Evolutionary conservation across 2,888 invertebrate species (phyloP).

Genomic region (Eucera pruinosa): DNA sequence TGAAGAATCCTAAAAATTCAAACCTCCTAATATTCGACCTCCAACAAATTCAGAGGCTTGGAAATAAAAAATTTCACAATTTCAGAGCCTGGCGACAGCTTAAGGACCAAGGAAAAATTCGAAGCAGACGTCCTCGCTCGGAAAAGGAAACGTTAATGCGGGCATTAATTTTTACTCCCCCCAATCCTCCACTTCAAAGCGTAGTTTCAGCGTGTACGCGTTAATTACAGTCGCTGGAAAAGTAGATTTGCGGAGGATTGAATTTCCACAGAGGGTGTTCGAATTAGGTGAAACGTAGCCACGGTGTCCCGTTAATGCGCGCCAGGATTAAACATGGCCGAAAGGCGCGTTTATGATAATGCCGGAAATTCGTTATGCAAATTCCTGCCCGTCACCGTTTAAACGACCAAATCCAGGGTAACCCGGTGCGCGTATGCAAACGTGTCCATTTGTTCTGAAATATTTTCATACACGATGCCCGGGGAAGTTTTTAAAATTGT

Average conservation of each 20-base stretch:
- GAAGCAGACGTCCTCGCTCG: neutral
- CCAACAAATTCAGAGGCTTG: too few species aligned
- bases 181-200: neutral
- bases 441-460: neutral
- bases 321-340: conserved; percentile 13
- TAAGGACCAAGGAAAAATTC: too few species aligned
- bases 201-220: neutral
- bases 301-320: conserved; percentile 4
- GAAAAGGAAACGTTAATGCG: neutral
- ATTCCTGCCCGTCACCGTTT: conserved; percentile 10
- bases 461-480: neutral
- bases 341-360: conserved; percentile 25
- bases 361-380: conserved; percentile 21
- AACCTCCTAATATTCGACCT: too few species aligned
- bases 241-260: conserved; percentile 9
- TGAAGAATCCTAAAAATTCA: too few species aligned
- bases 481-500: neutral
- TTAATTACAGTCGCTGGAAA: conserved; percentile 17
- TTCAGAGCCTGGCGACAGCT: too few species aligned
- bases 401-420: neutral
- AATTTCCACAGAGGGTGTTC: conserved; percentile 5
- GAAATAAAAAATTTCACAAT: too few species aligned
- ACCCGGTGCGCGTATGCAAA: neutral
- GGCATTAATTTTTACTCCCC: neutral
- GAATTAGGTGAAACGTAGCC: neutral